A percentile compares a stretch with the other conserved stretches of the same genome.
These are phyloP conservation scores for Rhinolophus sinicus DNA, from an alignment of 2,113 vertebrate genomes.

Conservation along the genomic window DNA sequence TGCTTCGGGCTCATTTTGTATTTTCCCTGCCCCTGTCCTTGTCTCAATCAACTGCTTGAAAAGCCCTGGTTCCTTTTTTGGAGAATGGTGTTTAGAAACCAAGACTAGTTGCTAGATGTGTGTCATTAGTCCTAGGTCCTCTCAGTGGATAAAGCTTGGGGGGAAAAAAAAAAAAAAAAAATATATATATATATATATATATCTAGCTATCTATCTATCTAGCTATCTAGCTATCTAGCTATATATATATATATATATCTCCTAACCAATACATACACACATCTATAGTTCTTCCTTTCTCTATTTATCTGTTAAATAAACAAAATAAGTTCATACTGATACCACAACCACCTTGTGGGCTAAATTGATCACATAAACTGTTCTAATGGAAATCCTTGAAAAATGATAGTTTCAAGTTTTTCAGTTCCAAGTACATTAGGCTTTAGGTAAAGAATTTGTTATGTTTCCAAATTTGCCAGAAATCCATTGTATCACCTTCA, in stretches of 20 bases:
- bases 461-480: background rate
- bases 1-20: background rate
- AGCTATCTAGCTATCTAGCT: too few relatives aligned
- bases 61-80: background rate
- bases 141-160: background rate
- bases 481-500: background rate
- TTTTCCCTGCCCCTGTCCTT: background rate
- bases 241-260: background rate
- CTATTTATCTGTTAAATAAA: background rate
- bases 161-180: too few relatives aligned
- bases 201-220: too few relatives aligned
- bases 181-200: background rate
- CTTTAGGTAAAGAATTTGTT: background rate
- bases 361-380: background rate
- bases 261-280: background rate
- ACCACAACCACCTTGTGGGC: background rate
- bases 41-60: background rate
- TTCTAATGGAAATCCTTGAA: background rate
- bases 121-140: background rate
- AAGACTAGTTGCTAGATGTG: background rate
- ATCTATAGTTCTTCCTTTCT: background rate
- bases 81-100: background rate
- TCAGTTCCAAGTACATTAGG: background rate
- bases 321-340: background rate
- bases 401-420: background rate